Percentiles rank a stretch among this genome's conserved stretches.
Evolutionary conservation across 2,888 invertebrate species (phyloP).

Genomic region (Phortica magna): DNA sequence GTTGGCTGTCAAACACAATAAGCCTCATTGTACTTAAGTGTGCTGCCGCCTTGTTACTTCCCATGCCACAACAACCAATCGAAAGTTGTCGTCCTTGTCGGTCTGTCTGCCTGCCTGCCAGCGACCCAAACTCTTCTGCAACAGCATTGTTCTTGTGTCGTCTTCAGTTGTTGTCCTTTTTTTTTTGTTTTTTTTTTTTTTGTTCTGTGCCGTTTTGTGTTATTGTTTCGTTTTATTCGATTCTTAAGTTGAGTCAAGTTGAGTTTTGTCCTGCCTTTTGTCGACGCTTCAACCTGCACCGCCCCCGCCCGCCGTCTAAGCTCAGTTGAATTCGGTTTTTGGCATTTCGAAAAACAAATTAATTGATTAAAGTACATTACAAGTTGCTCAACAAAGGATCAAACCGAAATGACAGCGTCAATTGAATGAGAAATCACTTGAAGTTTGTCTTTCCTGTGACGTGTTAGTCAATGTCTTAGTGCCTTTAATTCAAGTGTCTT

Average conservation of each 20-base stretch:
- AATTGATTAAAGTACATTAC: constrained; percentile 73
- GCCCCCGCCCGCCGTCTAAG: too few relatives aligned
- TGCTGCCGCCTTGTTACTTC: constrained; percentile 54
- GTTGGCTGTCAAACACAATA: constrained; percentile 68
- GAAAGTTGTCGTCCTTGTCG: background rate
- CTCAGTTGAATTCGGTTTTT: background rate
- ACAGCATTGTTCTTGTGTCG: background rate
- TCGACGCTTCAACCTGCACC: too few relatives aligned
- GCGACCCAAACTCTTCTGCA: background rate
- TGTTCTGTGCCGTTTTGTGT: background rate
- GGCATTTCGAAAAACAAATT: constrained; percentile 54
- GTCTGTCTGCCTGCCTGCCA: background rate
- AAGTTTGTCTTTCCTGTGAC: constrained; percentile 21
- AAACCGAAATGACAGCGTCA: constrained; percentile 66
- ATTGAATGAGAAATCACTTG: constrained; percentile 68
- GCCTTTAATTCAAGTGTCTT: background rate
- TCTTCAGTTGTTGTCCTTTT: background rate
- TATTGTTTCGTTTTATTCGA: constrained; percentile 11
- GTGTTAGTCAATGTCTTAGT: background rate
- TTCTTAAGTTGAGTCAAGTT: constrained; percentile 8
- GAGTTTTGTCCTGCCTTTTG: constrained; percentile 1
- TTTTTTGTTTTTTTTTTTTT: too few relatives aligned
- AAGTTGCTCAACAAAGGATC: constrained; percentile 55
- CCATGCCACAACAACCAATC: background rate
- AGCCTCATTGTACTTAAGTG: constrained; percentile 72